Conservation (phyloP, 2,113 vertebrate species). For the Uropsilus gracilis region DNA sequence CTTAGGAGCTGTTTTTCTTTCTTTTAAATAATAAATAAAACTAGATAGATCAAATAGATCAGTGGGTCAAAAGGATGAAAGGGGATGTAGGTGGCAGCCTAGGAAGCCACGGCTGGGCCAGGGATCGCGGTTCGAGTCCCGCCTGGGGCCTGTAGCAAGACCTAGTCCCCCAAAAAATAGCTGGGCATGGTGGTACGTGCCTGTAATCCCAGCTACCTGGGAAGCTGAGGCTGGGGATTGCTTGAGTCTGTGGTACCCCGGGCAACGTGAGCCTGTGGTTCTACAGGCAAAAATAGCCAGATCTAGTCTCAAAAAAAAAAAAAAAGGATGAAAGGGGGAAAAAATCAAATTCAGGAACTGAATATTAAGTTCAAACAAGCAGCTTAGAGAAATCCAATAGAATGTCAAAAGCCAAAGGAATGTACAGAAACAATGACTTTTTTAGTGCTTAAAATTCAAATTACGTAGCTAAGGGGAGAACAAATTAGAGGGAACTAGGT, state of each 20-base stretch:
- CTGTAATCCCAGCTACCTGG: too few species aligned
- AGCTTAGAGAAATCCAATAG: background rate
- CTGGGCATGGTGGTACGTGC: too few species aligned
- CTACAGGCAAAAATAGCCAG: too few species aligned
- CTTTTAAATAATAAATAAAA: background rate
- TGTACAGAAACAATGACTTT: background rate
- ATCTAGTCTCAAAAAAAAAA: too few species aligned
- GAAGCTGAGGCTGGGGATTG: too few species aligned
- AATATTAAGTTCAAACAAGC: background rate
- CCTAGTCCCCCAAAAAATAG: too few species aligned
- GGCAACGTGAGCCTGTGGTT: too few species aligned
- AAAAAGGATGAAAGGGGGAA: background rate
- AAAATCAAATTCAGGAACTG: background rate
- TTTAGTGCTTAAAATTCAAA: background rate
- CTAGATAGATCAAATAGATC: slow-evolving; percentile 14
- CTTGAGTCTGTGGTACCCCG: too few species aligned
- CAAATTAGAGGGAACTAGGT: background rate
- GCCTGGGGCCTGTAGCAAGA: too few species aligned
- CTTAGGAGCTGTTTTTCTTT: background rate
- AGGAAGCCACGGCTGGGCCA: too few species aligned
- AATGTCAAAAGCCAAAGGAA: background rate
- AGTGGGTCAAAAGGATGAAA: background rate
- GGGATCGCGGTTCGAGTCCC: too few species aligned
- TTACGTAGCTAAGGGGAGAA: background rate
- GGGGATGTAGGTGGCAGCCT: too few species aligned